Evolutionary conservation across 2,797 vertebrate species (phyloP).

Genomic region (Alca torda): DNA sequence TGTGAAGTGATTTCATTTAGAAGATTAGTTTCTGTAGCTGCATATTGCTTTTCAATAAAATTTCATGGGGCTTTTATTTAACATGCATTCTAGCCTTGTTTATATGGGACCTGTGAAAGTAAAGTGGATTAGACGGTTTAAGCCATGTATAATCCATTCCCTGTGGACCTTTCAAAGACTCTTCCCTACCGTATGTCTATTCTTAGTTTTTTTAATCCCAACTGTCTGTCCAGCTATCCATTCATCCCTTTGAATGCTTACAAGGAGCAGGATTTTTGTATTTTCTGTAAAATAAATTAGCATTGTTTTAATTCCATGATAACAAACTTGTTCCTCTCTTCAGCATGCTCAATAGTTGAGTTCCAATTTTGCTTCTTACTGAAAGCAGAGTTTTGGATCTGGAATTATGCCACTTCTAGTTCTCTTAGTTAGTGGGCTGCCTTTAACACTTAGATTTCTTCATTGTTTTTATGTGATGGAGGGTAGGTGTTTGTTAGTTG

Average conservation of each 20-base stretch:
- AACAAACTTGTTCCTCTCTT: background rate
- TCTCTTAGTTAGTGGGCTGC: background rate
- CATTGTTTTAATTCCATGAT: background rate
- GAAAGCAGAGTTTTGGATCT: background rate
- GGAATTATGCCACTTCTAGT: background rate
- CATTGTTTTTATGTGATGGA: background rate
- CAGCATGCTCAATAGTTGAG: background rate
- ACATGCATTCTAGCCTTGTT: conserved; percentile 3
- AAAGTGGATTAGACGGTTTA: conserved; percentile 15
- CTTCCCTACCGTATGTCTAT: background rate
- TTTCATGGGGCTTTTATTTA: conserved; percentile 50
- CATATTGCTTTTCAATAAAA: conserved; percentile 29
- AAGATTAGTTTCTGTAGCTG: conserved; percentile 23
- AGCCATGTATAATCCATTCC: conserved; percentile 37
- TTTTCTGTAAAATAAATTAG: background rate
- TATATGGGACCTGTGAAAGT: conserved; percentile 19
- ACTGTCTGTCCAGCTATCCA: background rate
- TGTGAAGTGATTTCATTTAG: background rate
- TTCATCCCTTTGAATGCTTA: background rate
- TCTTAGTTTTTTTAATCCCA: background rate
- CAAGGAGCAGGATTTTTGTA: background rate
- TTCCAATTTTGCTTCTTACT: background rate
- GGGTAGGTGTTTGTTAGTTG: background rate
- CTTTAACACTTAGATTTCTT: background rate
- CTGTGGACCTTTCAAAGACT: background rate